Evolutionary conservation across 2,888 invertebrate genomes (phyloP).

Genomic region (Omphaloscelis lunosa): DNA sequence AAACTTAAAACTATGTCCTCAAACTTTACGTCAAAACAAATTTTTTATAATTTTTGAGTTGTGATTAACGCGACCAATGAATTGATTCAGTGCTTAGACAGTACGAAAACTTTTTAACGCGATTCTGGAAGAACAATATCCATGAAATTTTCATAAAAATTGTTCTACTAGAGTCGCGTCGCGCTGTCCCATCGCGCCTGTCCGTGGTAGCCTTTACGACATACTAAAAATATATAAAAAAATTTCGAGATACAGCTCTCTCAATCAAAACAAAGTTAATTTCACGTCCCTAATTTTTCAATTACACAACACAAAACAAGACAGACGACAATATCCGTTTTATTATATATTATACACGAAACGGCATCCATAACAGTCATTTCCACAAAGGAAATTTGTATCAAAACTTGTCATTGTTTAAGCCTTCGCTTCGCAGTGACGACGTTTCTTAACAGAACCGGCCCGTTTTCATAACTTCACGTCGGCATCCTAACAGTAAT

Average conservation of each 20-base stretch:
- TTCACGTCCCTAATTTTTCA: conserved; percentile 54
- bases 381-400: conserved; percentile 83
- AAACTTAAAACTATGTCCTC: background rate
- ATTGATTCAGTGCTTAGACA: background rate
- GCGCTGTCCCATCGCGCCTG: background rate
- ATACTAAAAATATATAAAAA: background rate
- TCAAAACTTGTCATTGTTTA: conserved; percentile 81
- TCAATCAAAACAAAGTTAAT: conserved; percentile 45
- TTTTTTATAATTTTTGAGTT: background rate
- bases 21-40: no score
- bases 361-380: conserved; percentile 77
- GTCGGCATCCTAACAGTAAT: conserved; percentile 55
- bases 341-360: conserved; percentile 67
- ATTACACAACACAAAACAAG: conserved; percentile 62
- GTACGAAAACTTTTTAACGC: background rate
- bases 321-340: conserved; percentile 65
- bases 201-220: background rate
- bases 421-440: conserved; percentile 65
- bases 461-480: conserved; percentile 76
- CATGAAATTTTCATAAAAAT: background rate
- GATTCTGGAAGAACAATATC: background rate
- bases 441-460: conserved; percentile 66
- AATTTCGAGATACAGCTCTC: background rate
- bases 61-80: background rate
- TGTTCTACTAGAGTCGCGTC: background rate